Base-by-base conservation (phyloP, 2,888 invertebrate genomes). In the Augiades crinisus region DNA sequence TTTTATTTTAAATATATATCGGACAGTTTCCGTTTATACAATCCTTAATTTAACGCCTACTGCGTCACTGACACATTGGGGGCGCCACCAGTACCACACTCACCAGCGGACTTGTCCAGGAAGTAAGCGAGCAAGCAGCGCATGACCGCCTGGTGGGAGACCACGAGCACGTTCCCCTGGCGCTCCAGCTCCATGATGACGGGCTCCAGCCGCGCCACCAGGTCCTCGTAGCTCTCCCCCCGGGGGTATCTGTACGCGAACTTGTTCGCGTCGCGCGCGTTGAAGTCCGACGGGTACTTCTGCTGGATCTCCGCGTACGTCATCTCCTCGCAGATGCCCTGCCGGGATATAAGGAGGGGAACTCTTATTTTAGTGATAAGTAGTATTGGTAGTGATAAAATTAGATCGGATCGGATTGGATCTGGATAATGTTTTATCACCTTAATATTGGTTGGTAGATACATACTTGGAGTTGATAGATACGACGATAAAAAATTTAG, bases 291-390 rank as follows among this genome's bases (percentile, higher is more conserved):
- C 0, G 99, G 99, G 82, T 95, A 98, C 67, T 96, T 95, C 47
- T 93, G 93, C 61, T 96, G 95, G 63, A 99, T 99, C 83, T 99
- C 98, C 64, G 98, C 96, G 74, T 99, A 99, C 0, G 99, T 99
- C 96, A 99, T 97, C 82, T 99, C 99, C 81, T 99, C 99, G 78
- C 99, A 99, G 64, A 98, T 98, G 47, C 99, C 99, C 97, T 98
- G 83, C 2, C n/a, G n/a, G 21, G 33, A 8, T 21, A 24, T 6
- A 54, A 46, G 8, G 2, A 12, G 1, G 3, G 7, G 22, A 6
- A 6, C 22, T 6, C 5, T 22, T 6, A 22, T n/a, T n/a, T n/a
- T n/a, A n/a, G n/a, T n/a, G n/a, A n/a, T n/a, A n/a, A n/a, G n/a
- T n/a, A n/a, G n/a, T n/a, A n/a, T n/a, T n/a, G n/a, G n/a, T n/a